Percentiles rank a stretch among this genome's conserved stretches.
Evolutionary conservation across 2,797 vertebrate species (phyloP).

Genomic region (Chelmon rostratus): DNA sequence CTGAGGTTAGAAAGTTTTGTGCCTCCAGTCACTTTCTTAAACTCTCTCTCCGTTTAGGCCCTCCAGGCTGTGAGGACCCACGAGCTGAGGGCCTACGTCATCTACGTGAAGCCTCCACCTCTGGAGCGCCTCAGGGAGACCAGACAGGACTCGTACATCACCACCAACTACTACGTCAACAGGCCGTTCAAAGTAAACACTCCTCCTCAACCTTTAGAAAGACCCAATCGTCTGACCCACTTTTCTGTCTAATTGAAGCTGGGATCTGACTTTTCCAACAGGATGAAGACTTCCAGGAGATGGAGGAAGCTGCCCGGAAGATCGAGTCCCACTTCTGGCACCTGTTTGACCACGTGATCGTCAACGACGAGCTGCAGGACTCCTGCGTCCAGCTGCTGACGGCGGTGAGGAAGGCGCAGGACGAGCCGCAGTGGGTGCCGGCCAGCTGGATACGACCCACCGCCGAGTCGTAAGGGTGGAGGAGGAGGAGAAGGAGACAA

Average conservation of each 20-base stretch:
- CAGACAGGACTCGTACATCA: constrained; percentile 88
- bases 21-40: not conserved
- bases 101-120: constrained; percentile 94
- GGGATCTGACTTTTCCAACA: constrained; percentile 59
- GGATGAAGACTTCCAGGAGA: constrained; percentile 96
- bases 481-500: not conserved
- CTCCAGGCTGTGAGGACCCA: constrained; percentile 90
- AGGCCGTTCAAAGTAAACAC: constrained; percentile 90
- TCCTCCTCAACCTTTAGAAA: too few relatives aligned
- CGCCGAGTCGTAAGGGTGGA: constrained; percentile 73
- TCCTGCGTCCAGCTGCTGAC: constrained; percentile 88
- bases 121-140: constrained; percentile 88
- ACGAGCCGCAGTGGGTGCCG: constrained; percentile 95
- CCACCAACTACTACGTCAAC: constrained; percentile 92
- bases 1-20: too few relatives aligned
- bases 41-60: constrained; percentile 77
- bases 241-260: not conserved
- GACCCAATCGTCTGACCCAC: too few relatives aligned
- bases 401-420: constrained; percentile 88
- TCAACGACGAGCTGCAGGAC: constrained; percentile 91
- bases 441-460: constrained; percentile 91
- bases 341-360: constrained; percentile 92
- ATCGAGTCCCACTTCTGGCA: constrained; percentile 92
- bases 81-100: constrained; percentile 92
- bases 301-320: constrained; percentile 90